Evolutionary conservation across 1,140 invertebrate genomes (phyloP).

Genomic region (Saccostrea echinata): DNA sequence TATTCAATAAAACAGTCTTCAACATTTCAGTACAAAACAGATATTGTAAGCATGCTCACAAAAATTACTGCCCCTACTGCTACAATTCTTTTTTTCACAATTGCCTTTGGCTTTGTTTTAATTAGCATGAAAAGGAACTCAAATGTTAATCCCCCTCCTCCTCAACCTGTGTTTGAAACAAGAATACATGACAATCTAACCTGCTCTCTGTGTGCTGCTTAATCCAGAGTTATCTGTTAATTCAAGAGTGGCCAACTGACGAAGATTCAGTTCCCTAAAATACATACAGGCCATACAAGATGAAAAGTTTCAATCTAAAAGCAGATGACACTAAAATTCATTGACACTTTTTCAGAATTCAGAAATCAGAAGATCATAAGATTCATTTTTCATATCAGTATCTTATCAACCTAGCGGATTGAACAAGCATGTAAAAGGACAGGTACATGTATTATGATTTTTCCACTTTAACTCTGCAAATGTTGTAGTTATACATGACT

Average conservation of each 20-base stretch:
- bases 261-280: constrained; percentile 83
- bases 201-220: constrained; percentile 26
- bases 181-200: constrained; percentile 10
- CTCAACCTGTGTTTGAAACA: not conserved
- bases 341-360: not conserved
- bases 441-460: not conserved
- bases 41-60: no score
- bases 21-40: no score
- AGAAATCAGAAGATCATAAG: not conserved
- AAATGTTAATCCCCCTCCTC: no score
- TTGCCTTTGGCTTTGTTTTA: no score
- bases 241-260: constrained; percentile 84
- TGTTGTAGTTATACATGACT: not conserved
- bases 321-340: not conserved
- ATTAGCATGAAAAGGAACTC: no score
- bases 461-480: not conserved
- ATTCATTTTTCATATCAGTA: no score
- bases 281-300: not conserved
- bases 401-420: no score
- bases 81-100: no score
- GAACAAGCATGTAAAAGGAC: no score
- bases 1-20: no score
- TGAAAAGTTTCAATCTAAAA: not conserved
- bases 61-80: no score
- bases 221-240: constrained; percentile 79